These are phyloP conservation scores for Pungitius pungitius DNA, from an alignment of 2,113 vertebrate genomes.

Conservation along the genomic window DNA sequence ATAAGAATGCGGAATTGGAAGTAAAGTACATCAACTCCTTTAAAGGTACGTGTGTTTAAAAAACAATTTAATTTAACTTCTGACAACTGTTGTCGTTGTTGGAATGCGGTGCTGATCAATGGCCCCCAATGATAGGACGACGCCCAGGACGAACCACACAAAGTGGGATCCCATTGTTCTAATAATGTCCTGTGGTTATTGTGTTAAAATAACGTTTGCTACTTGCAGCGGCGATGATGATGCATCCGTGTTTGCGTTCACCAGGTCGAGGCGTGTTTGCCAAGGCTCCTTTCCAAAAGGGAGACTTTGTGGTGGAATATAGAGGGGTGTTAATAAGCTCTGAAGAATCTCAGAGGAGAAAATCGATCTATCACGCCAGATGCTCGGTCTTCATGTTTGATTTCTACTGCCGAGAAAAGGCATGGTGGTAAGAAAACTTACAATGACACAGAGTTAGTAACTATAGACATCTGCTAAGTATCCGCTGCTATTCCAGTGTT, in stretches of 20 bases:
- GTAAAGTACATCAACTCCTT: background rate
- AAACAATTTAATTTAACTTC: too few species aligned
- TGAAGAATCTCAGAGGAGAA: background rate
- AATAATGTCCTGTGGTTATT: too few species aligned
- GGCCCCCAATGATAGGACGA: too few species aligned
- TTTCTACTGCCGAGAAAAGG: background rate
- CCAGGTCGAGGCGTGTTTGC: background rate
- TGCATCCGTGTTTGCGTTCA: background rate
- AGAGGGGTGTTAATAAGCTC: background rate
- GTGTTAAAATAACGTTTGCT: too few species aligned
- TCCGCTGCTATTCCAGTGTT: constrained; percentile 4
- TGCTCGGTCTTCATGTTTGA: background rate
- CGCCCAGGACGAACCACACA: too few species aligned
- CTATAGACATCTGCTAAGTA: background rate
- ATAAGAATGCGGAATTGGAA: background rate
- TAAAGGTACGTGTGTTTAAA: background rate
- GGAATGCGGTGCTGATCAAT: too few species aligned
- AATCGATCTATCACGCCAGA: background rate
- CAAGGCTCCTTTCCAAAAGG: background rate
- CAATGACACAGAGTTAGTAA: background rate
- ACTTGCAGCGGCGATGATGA: background rate
- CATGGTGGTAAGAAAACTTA: background rate
- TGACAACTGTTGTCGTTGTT: too few species aligned
- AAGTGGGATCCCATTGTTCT: too few species aligned
- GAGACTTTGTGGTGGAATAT: background rate